A percentile compares a stretch with the other conserved stretches of the same genome.
Evolutionary conservation across 2,113 vertebrate species (phyloP).

Genomic region (Pica pica): DNA sequence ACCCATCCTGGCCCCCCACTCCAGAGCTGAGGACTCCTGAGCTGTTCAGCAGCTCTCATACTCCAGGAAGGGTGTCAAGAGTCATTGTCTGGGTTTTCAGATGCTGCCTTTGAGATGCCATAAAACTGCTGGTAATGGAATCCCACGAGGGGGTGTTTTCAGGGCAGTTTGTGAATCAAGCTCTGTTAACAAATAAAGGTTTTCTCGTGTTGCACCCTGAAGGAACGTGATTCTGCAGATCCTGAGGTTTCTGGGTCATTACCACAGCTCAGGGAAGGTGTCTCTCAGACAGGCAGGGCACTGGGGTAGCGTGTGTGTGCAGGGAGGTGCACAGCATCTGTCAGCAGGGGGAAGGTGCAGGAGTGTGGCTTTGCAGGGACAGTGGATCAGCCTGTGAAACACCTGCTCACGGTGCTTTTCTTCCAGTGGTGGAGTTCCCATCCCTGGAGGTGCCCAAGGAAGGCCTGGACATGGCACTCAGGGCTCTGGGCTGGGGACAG

Average conservation of each 20-base stretch:
- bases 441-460: neutral
- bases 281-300: neutral
- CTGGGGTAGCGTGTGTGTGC: neutral
- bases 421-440: neutral
- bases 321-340: neutral
- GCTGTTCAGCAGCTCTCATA: neutral
- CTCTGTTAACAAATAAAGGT: neutral
- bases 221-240: neutral
- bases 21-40: neutral
- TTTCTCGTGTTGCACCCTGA: neutral
- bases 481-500: neutral
- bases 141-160: neutral
- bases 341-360: neutral
- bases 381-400: neutral
- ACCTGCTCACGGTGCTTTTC: neutral
- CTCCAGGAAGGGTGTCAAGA: neutral
- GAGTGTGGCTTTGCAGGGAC: neutral
- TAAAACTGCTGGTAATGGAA: neutral
- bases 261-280: neutral
- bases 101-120: neutral
- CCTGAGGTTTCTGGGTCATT: neutral
- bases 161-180: neutral
- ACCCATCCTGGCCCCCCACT: neutral
- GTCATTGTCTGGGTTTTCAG: neutral
- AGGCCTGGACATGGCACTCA: accelerated